These are phyloP conservation scores for Coryphaenoides rupestris DNA, from an alignment of 2,113 vertebrate species.

Conservation along the genomic window DNA sequence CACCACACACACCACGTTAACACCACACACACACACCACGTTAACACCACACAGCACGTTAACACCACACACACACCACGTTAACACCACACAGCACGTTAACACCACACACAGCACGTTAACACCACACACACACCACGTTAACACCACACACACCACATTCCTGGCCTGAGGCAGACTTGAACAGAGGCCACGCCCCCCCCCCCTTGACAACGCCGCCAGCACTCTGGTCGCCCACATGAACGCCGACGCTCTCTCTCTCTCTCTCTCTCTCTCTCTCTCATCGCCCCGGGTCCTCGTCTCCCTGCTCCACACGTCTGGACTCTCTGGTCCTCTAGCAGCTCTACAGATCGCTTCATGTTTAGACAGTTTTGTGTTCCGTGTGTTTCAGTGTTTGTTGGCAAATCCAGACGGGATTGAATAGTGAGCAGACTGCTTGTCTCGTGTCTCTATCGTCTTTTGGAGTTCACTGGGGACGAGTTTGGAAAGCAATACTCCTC, in stretches of 20 bases:
- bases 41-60: slow-evolving; percentile 6
- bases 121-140: slow-evolving; percentile 2
- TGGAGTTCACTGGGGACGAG: too few species aligned
- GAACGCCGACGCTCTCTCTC: neutral
- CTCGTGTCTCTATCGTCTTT: too few species aligned
- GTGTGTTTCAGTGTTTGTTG: neutral
- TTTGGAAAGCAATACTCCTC: neutral
- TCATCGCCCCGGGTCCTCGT: too few species aligned
- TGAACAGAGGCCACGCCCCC: neutral
- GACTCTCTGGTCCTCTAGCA: too few species aligned
- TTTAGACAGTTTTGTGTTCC: slow-evolving; percentile 2
- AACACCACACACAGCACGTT: slow-evolving; percentile 10
- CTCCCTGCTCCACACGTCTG: too few species aligned
- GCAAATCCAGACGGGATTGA: too few species aligned
- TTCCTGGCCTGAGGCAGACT: neutral
- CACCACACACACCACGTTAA: too few species aligned
- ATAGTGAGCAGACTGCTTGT: too few species aligned
- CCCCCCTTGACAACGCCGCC: neutral
- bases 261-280: neutral
- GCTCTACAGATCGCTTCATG: too few species aligned
- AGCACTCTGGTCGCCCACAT: neutral
- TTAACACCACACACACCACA: neutral
- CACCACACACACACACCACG: slow-evolving; percentile 3
- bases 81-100: neutral
- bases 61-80: slow-evolving; percentile 4